Evolutionary conservation across 1,140 invertebrate species (phyloP).

Genomic region (Drosophila sturtevanti): DNA sequence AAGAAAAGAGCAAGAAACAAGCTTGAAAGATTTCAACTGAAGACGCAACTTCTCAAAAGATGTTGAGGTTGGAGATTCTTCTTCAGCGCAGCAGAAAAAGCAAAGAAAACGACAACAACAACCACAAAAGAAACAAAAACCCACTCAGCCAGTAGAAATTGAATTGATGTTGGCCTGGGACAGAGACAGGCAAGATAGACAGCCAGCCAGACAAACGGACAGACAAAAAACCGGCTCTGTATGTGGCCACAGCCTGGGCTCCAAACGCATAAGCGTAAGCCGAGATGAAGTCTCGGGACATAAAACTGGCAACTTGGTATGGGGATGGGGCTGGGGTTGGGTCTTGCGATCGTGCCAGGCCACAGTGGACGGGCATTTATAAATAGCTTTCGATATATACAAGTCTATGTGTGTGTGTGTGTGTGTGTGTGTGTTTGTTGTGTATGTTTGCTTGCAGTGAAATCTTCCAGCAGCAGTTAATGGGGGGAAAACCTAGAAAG

Average conservation of each 20-base stretch:
- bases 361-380: conserved; percentile 49
- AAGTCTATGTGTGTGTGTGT: background rate
- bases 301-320: conserved; percentile 6
- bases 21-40: conserved; percentile 38
- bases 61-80: conserved; percentile 45
- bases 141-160: conserved; percentile 79
- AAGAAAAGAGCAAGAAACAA: conserved; percentile 52
- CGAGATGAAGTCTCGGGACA: conserved; percentile 26
- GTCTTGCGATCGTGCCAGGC: conserved; percentile 2
- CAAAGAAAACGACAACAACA: conserved; percentile 25
- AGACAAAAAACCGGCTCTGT: conserved; percentile 57
- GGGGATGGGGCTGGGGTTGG: conserved; percentile 3
- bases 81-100: conserved; percentile 45
- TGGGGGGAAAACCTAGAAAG: conserved; percentile 30
- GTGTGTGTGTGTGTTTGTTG: background rate
- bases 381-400: conserved; percentile 72
- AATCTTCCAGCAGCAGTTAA: conserved; percentile 56
- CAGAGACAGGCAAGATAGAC: conserved; percentile 24
- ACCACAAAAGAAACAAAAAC: conserved; percentile 55
- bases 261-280: conserved; percentile 63
- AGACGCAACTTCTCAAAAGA: conserved; percentile 41
- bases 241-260: conserved; percentile 43
- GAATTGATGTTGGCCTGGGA: conserved; percentile 68
- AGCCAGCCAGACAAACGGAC: conserved; percentile 8
- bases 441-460: conserved; percentile 43